phyloP scores from a whole-genome alignment of 1,140 invertebrate species.

The Amphibalanus amphitrite region DNA sequence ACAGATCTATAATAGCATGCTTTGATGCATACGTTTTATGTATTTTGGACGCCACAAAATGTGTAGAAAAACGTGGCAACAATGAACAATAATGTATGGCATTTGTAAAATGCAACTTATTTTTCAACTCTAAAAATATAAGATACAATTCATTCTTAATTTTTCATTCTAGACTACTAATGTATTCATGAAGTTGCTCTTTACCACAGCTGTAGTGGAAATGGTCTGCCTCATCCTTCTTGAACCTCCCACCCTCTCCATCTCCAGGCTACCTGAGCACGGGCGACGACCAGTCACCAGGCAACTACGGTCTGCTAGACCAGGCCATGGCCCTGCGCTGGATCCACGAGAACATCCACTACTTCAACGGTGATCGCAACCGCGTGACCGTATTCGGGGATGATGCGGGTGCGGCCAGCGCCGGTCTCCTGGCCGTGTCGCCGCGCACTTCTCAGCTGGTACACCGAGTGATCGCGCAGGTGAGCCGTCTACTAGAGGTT shows the following conservation, averaged over 20 bases:
- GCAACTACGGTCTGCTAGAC: constrained; percentile 92
- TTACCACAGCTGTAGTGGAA: too few species aligned
- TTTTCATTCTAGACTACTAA: too few species aligned
- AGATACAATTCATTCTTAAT: too few species aligned
- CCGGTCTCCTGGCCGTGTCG: constrained; percentile 64
- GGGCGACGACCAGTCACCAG: constrained; percentile 75
- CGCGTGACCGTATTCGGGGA: constrained; percentile 84
- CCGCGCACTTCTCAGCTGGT: constrained; percentile 54
- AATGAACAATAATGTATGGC: too few species aligned
- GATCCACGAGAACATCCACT: constrained; percentile 73
- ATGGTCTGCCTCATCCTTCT: neutral
- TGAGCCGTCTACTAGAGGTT: constrained; percentile 23
- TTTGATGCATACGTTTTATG: too few species aligned
- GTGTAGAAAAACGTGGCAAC: too few species aligned
- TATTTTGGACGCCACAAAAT: too few species aligned
- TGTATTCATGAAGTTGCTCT: too few species aligned
- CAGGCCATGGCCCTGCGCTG: constrained; percentile 77
- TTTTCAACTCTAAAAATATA: too few species aligned
- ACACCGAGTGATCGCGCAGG: constrained; percentile 56
- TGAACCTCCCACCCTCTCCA: constrained; percentile 15
- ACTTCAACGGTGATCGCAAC: constrained; percentile 74
- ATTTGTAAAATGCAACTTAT: too few species aligned
- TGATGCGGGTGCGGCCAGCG: constrained; percentile 75
- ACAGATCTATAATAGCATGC: too few species aligned
- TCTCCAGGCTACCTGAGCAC: constrained; percentile 45